Percentiles rank a stretch among this genome's conserved stretches.
Conservation (phyloP, 2,888 invertebrate genomes). For the Eupithecia pulchellata region DNA sequence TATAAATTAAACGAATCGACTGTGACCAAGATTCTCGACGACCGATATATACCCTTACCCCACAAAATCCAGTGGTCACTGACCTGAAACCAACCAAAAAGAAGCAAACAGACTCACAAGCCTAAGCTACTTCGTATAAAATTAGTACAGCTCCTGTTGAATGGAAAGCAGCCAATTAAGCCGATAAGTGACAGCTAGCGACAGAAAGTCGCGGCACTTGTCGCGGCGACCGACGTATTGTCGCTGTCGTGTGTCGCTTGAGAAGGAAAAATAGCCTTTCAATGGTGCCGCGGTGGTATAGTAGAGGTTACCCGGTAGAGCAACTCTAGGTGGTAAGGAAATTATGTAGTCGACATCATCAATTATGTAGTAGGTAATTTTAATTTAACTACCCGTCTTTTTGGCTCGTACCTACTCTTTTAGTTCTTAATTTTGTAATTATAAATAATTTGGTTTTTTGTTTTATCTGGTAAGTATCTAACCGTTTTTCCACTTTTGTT, state of each 20-base stretch:
- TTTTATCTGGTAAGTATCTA: too few relatives aligned
- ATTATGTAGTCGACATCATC: not conserved
- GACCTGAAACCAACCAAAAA: slow-evolving; percentile 1
- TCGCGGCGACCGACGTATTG: slow-evolving; percentile 70
- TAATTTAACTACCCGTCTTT: too few relatives aligned
- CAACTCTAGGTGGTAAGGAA: not conserved
- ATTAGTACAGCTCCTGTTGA: slow-evolving; percentile 34
- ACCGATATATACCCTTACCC: not conserved
- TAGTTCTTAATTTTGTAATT: too few relatives aligned
- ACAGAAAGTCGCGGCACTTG: slow-evolving; percentile 51
- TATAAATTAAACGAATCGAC: not conserved
- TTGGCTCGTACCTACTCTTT: too few relatives aligned
- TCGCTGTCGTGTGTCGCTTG: slow-evolving; percentile 62
- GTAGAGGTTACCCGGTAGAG: slow-evolving; percentile 2
- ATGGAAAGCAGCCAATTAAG: slow-evolving; percentile 48
- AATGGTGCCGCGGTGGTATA: slow-evolving; percentile 49
- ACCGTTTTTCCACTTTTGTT: too few relatives aligned
- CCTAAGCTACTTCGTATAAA: slow-evolving; percentile 33
- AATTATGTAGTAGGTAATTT: too few relatives aligned
- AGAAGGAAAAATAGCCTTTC: slow-evolving; percentile 63
- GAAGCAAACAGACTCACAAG: slow-evolving; percentile 14
- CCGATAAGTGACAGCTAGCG: slow-evolving; percentile 42
- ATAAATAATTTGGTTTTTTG: too few relatives aligned
- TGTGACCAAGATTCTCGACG: not conserved
- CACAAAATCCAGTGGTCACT: not conserved